Base-by-base conservation (phyloP, 2,888 invertebrate species). In the Xestia rhomboidea region DNA sequence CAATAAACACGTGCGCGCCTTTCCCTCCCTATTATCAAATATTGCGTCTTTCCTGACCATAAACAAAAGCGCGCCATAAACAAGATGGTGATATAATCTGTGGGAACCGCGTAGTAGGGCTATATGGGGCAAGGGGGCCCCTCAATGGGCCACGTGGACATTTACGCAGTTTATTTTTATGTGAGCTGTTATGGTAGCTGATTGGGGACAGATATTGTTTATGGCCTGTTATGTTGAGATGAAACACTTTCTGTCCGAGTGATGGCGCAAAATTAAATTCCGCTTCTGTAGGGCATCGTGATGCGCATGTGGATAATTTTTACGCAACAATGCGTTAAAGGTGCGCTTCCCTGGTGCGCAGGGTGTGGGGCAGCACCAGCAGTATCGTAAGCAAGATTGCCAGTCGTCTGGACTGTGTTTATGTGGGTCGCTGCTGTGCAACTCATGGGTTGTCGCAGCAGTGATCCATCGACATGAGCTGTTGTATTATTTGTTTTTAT, bases 141-240 rank as follows among this genome's bases (percentile, higher is more conserved):
- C 24, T 63, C 54, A 68, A 79, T 79, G 67, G 57, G 70, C 74
- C 88, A 88, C 84, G 88, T 88, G 89, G 79, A 62, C 18, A n/a
- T 73, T 18, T 86, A 74, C 88, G 88, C 80, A 87, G 77, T 88
- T 87, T 74, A 72, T 77, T 75, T 77, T 79, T 74, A 83, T 76
- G 73, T 34, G 67, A 11, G 38, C 41, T 71, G 66, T 51, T 73
- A 71, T 79, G 68, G 57, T 41, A 54, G 63, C 57, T 38, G 63
- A 83, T 73, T 46, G 57, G 27, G 18, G 57, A 63, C 30, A 49
- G 13, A 70, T 72, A 62, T 73, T 73, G 67, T 77, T 70, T 77
- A 77, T 76, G 1, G 68, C 0, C 3, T 44, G 38, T n/a, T 34
- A 49, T 62, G 8, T 51, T 13, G 5, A n/a, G 18, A 49, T 57